phyloP scores from a whole-genome alignment of 2,888 invertebrate genomes.

The Lathronympha strigana region DNA sequence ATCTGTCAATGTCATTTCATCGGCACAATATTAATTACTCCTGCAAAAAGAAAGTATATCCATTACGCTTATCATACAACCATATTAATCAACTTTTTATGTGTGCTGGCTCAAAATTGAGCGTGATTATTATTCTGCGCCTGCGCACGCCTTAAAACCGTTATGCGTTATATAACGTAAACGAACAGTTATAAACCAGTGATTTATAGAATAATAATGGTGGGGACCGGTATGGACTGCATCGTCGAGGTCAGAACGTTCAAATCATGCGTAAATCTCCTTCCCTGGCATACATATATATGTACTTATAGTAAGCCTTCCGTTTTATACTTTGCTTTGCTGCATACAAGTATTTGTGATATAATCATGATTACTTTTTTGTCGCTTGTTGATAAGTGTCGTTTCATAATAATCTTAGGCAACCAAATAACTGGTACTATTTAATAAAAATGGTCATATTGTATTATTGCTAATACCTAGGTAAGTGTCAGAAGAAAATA shows the following conservation, averaged over 20 bases:
- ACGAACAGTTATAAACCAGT: conserved; percentile 39
- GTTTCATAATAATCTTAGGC: too few species aligned
- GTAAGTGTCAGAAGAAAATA: too few species aligned
- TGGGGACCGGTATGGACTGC: conserved; percentile 27
- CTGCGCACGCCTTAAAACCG: conserved; percentile 29
- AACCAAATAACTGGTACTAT: too few species aligned
- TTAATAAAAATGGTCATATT: too few species aligned
- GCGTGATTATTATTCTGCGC: conserved; percentile 30
- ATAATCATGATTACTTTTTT: background rate
- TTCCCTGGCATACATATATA: background rate
- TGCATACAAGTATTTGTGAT: background rate
- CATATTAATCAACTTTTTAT: conserved; percentile 37
- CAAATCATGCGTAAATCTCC: conserved; percentile 6
- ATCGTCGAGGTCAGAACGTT: conserved; percentile 27
- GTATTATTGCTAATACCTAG: too few species aligned
- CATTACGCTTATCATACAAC: conserved; percentile 37
- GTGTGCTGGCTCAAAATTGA: conserved; percentile 28
- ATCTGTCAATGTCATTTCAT: conserved; percentile 27
- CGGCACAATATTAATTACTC: conserved; percentile 34
- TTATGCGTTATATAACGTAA: conserved; percentile 38
- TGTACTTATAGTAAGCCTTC: background rate
- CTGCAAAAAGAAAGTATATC: conserved; percentile 37
- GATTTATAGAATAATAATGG: conserved; percentile 42
- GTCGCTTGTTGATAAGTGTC: too few species aligned
- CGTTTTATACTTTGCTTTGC: background rate